These are phyloP conservation scores for Apus apus DNA, from an alignment of 2,113 vertebrate species.

Conservation along the genomic window DNA sequence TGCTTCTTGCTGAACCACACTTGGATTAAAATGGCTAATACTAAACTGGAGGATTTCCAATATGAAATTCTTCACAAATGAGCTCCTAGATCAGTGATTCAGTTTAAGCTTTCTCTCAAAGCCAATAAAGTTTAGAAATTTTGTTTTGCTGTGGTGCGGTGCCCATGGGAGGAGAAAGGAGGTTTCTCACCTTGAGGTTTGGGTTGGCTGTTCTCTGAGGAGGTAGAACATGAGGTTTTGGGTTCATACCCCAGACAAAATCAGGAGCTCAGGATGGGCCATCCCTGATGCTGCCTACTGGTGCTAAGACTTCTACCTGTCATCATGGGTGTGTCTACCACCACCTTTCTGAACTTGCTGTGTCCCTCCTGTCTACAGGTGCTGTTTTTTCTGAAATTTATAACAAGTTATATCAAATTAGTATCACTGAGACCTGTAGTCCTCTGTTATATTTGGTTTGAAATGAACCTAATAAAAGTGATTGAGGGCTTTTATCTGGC, in stretches of 20 bases:
- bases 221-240: neutral
- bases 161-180: neutral
- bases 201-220: neutral
- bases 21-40: neutral
- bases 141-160: neutral
- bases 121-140: neutral
- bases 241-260: neutral
- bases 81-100: neutral
- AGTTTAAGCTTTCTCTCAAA: neutral
- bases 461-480: neutral
- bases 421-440: neutral
- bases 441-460: neutral
- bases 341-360: neutral
- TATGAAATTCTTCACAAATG: neutral
- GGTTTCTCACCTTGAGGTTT: neutral
- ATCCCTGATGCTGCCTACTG: neutral
- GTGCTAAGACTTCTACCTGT: neutral
- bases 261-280: neutral
- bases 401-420: neutral
- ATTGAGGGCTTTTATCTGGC: neutral
- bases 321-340: neutral
- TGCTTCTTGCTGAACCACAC: neutral
- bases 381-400: neutral
- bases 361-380: neutral
- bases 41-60: neutral